A percentile compares a stretch with the other conserved stretches of the same genome.
Conservation (phyloP, 92 coral and sea anemone species). For the Zoanthus sociatus region DNA sequence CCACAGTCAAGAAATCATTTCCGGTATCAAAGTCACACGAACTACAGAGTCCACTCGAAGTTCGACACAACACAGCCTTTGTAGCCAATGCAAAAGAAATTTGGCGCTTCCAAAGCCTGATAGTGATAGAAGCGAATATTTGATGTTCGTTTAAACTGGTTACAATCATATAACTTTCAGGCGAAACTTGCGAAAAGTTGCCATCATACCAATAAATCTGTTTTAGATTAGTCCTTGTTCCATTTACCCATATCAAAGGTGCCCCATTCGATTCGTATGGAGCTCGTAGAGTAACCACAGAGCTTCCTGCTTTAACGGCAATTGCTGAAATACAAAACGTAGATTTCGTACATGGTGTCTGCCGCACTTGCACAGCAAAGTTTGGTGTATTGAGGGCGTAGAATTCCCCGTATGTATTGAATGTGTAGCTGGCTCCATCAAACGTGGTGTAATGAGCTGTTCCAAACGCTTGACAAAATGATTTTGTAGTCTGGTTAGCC, state of each 20-base stretch:
- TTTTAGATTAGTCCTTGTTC: conserved; percentile 30
- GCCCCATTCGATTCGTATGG: conserved; percentile 42
- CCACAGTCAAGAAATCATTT: conserved; percentile 54
- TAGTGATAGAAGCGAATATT: conserved; percentile 12
- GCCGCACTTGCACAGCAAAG: conserved; percentile 67
- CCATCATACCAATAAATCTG: conserved; percentile 40
- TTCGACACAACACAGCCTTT: conserved; percentile 3
- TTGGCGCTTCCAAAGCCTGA: conserved; percentile 44
- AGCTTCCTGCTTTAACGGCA: conserved; percentile 59
- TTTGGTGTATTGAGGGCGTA: conserved; percentile 47
- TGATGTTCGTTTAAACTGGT: conserved; percentile 24
- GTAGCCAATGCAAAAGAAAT: conserved; percentile 44
- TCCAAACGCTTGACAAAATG: conserved; percentile 67
- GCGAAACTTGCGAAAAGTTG: conserved; percentile 55
- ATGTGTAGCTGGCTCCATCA: conserved; percentile 67
- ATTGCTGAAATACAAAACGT: conserved; percentile 66
- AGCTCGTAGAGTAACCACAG: conserved; percentile 52
- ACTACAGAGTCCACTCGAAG: conserved; percentile 53
- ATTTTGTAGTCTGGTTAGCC: conserved; percentile 17
- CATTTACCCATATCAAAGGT: conserved; percentile 60
- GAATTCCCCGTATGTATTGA: conserved; percentile 62
- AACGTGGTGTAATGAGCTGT: conserved; percentile 70
- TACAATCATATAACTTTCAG: conserved; percentile 45
- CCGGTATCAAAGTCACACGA: conserved; percentile 65
- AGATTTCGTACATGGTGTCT: conserved; percentile 62